Conservation (phyloP, 2,113 vertebrate species). For the Trachemys scripta region DNA sequence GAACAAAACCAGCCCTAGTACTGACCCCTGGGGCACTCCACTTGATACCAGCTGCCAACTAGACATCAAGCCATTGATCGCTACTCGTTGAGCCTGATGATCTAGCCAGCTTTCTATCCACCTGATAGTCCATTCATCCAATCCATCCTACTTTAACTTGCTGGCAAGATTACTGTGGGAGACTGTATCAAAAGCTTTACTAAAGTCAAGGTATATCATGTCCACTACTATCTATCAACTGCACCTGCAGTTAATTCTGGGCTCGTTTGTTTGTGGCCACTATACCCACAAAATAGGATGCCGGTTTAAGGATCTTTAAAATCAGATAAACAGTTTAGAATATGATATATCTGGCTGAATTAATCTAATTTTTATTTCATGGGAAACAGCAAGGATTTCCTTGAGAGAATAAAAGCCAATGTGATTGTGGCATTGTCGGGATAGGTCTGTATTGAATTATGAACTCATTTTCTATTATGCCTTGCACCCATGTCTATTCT, state of each 20-base stretch:
- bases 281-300: neutral
- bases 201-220: too few species aligned
- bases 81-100: too few species aligned
- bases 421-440: fast-evolving
- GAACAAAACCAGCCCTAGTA: too few species aligned
- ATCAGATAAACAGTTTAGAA: neutral
- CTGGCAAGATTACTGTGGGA: too few species aligned
- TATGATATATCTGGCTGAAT: neutral
- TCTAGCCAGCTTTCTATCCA: too few species aligned
- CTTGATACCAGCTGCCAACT: too few species aligned
- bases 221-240: neutral
- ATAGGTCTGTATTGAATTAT: neutral
- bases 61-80: too few species aligned
- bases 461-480: slow-evolving; percentile 24
- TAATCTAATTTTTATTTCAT: neutral
- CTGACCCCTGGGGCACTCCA: too few species aligned
- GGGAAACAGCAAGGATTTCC: slow-evolving; percentile 5
- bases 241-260: neutral
- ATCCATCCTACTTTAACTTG: too few species aligned
- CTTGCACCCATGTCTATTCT: neutral
- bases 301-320: neutral
- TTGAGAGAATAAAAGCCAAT: neutral
- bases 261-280: neutral
- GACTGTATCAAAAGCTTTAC: too few species aligned
- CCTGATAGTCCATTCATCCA: too few species aligned